Conservation (phyloP, 2,888 invertebrate species). For the Ptilodon capucinus region DNA sequence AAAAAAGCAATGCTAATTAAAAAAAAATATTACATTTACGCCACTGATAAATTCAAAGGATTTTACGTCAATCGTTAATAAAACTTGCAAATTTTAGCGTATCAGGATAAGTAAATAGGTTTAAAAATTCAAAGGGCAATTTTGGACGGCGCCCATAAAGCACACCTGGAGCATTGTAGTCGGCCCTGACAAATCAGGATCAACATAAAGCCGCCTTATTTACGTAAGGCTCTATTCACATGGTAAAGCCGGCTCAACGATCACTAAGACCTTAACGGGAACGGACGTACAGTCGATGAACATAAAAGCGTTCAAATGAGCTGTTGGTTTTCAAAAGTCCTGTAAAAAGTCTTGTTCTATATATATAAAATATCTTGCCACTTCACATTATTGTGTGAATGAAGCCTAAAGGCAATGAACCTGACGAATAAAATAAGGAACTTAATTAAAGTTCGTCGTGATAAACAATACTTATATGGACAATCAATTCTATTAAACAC, state of each 20-base stretch:
- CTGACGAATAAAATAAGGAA: constrained; percentile 27
- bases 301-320: no score
- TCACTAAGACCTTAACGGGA: no score
- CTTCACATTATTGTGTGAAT: no score
- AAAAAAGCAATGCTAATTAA: constrained; percentile 22
- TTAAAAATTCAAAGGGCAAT: constrained; percentile 43
- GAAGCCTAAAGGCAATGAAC: constrained; percentile 12
- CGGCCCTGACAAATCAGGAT: constrained; percentile 31
- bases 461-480: constrained; percentile 21
- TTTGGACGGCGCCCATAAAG: constrained; percentile 32
- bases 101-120: constrained; percentile 16
- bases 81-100: constrained; percentile 14
- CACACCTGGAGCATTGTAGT: constrained; percentile 36
- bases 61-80: constrained; percentile 13
- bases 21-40: constrained; percentile 4
- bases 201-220: constrained; percentile 35
- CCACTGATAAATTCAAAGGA: constrained; percentile 11
- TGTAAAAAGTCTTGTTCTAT: no score
- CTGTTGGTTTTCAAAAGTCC: no score
- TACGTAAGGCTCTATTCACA: no score
- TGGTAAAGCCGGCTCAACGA: no score
- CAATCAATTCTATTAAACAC: constrained; percentile 18
- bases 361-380: no score
- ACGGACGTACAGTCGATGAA: no score
- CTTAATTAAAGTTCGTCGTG: constrained; percentile 27